phyloP scores from a whole-genome alignment of 2,797 vertebrate species.

The Pipistrellus kuhlii region DNA sequence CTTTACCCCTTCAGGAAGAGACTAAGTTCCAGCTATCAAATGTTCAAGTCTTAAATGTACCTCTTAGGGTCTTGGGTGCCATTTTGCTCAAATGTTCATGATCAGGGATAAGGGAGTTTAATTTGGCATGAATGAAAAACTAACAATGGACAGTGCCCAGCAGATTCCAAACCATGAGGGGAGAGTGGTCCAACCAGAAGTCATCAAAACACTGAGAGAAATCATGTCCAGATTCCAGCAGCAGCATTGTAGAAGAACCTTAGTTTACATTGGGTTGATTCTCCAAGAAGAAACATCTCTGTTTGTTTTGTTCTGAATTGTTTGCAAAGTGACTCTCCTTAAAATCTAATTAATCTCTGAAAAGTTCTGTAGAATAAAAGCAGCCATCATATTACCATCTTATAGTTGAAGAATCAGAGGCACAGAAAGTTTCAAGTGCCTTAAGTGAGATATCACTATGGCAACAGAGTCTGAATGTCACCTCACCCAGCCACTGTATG shows the following conservation, averaged over 20 bases:
- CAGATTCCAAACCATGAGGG: background rate
- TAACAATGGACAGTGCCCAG: background rate
- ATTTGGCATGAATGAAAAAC: background rate
- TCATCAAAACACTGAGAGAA: slow-evolving; percentile 55
- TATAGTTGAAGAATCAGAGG: slow-evolving; percentile 28
- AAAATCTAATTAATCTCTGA: background rate
- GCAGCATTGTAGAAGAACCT: slow-evolving; percentile 4
- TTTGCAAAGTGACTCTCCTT: slow-evolving; percentile 16
- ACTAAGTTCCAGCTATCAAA: slow-evolving; percentile 27
- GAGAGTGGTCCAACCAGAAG: background rate
- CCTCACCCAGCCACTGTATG: background rate
- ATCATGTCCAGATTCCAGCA: background rate
- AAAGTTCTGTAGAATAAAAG: slow-evolving; percentile 43
- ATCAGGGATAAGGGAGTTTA: background rate
- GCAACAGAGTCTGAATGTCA: background rate
- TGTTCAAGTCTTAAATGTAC: slow-evolving; percentile 34
- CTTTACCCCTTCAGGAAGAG: background rate
- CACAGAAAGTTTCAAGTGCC: slow-evolving; percentile 2
- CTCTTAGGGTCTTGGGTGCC: background rate
- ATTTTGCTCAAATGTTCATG: slow-evolving; percentile 36
- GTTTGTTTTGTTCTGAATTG: slow-evolving; percentile 38
- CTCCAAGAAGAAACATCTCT: background rate
- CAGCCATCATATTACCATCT: background rate
- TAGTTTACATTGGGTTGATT: slow-evolving; percentile 22
- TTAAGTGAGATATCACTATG: slow-evolving; percentile 41